These are phyloP conservation scores for Drosophila tristis DNA, from an alignment of 1,140 invertebrate genomes.

Conservation along the genomic window DNA sequence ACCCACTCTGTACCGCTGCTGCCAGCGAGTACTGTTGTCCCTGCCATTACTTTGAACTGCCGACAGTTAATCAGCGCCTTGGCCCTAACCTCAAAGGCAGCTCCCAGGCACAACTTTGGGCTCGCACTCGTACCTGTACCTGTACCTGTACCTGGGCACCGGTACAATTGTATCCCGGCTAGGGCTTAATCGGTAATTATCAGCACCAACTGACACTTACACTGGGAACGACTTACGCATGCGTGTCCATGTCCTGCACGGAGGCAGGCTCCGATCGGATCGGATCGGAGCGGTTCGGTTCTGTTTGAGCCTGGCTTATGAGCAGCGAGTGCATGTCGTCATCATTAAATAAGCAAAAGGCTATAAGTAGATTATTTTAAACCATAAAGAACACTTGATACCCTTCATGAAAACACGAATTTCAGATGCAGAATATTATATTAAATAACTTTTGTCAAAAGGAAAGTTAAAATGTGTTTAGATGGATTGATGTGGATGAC, in stretches of 20 bases:
- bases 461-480: too few species aligned
- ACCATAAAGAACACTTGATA: constrained; percentile 3
- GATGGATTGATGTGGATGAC: too few species aligned
- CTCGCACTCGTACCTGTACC: too few species aligned
- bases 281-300: constrained; percentile 1
- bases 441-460: too few species aligned
- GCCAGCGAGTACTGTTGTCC: constrained; percentile 17
- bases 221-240: constrained; percentile 76
- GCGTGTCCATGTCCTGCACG: constrained; percentile 68
- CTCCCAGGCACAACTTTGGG: neutral
- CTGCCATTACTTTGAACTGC: constrained; percentile 63
- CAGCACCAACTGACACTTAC: constrained; percentile 77
- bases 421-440: too few species aligned
- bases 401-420: neutral
- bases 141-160: neutral
- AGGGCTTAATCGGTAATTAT: constrained; percentile 77
- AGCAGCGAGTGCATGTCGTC: constrained; percentile 61
- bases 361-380: neutral
- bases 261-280: neutral
- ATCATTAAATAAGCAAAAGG: constrained; percentile 42
- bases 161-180: constrained; percentile 57
- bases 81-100: constrained; percentile 49
- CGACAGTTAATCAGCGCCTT: constrained; percentile 74
- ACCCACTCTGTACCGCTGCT: neutral
- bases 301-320: constrained; percentile 47